Evolutionary conservation across 2,113 vertebrate species (phyloP).

Genomic region (Leiothrix lutea): DNA sequence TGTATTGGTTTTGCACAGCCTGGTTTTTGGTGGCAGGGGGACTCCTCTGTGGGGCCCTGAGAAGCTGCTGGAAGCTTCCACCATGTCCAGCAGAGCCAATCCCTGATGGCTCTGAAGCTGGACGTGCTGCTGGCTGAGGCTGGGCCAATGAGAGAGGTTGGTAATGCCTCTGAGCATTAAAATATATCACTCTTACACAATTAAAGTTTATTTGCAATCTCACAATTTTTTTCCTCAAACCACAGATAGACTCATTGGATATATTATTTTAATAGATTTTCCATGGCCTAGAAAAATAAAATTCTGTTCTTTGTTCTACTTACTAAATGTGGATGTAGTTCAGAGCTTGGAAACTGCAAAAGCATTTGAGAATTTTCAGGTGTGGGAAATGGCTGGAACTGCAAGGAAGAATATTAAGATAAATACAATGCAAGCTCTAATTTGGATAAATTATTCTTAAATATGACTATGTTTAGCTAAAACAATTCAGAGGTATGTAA

Average conservation of each 20-base stretch:
- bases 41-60: background rate
- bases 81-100: background rate
- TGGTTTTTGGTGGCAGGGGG: background rate
- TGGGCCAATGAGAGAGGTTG: background rate
- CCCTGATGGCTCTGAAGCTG: background rate
- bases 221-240: background rate
- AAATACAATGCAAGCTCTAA: background rate
- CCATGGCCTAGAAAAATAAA: background rate
- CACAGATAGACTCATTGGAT: fast-evolving
- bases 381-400: background rate
- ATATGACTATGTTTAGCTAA: background rate
- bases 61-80: background rate
- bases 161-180: background rate
- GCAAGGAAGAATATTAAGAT: background rate
- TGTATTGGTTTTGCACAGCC: background rate
- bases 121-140: background rate
- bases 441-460: background rate
- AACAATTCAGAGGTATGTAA: background rate
- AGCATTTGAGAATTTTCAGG: background rate
- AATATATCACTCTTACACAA: background rate
- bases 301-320: background rate
- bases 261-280: background rate
- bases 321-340: background rate
- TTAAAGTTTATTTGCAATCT: background rate
- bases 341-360: background rate